Evolutionary conservation across 2,113 vertebrate species (phyloP).

Genomic region (Dascyllus trimaculatus): DNA sequence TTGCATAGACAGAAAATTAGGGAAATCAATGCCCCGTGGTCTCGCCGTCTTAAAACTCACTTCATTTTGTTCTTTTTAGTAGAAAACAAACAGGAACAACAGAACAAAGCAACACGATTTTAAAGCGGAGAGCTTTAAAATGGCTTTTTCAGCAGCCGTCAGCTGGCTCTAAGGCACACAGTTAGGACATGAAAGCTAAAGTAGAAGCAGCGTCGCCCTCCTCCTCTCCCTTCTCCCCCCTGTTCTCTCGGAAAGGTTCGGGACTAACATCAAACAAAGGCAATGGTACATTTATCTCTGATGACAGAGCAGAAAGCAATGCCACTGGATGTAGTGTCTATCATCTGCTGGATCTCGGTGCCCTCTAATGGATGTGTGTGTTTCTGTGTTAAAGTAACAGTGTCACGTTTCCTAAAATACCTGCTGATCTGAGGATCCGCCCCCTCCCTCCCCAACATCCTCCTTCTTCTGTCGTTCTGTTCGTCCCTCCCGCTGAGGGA

Average conservation of each 20-base stretch:
- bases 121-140: conserved; percentile 59
- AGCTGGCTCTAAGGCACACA: conserved; percentile 80
- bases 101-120: conserved; percentile 53
- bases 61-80: conserved; percentile 61
- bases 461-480: conserved; percentile 29
- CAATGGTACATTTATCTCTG: conserved; percentile 38
- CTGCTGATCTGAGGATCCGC: conserved; percentile 55
- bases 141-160: conserved; percentile 54
- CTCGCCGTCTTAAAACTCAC: conserved; percentile 33
- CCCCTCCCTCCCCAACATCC: neutral
- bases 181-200: conserved; percentile 70
- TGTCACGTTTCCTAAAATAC: conserved; percentile 57
- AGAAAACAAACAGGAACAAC: conserved; percentile 47
- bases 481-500: conserved; percentile 44
- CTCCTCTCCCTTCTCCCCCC: conserved; percentile 59
- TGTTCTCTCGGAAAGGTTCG: conserved; percentile 22
- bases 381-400: conserved; percentile 61
- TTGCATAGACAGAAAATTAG: conserved; percentile 76
- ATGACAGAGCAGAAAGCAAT: conserved; percentile 41
- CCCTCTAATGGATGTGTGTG: conserved; percentile 51
- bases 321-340: conserved; percentile 57
- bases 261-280: conserved; percentile 39
- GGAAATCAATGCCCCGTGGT: conserved; percentile 63
- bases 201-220: conserved; percentile 58
- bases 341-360: conserved; percentile 58